Base-by-base conservation (phyloP, 2,888 invertebrate genomes). In the Argynnis bischoffii region DNA sequence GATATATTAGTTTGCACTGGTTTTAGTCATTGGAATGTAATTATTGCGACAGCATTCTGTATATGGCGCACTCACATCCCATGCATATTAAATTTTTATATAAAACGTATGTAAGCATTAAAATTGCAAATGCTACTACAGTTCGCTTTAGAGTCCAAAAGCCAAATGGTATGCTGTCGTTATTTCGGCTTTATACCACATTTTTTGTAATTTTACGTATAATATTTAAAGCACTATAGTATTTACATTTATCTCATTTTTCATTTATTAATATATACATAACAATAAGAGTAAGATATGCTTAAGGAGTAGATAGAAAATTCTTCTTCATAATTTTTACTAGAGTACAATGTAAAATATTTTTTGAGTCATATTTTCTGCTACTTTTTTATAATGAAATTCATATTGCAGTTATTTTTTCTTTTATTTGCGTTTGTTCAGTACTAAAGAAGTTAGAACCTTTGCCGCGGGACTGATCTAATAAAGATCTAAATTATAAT, bases 71-170 rank as follows among this genome's bases (percentile, higher is more conserved):
- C 60, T 60, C 48, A 48, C 50, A 26, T 47, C 15, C 15, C 21
- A 60, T 60, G 50, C 48, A 60, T 60, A 60, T 60, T 50, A 48
- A 14, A 60, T 60, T 60, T 60, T 50, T 50, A 60, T 50, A 48
- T 60, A 50, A 35, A 41, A 47, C 47, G 57, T 57, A 46, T 57
- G 48, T 53, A 15, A 41, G 35, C 47, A 57, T 57, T 57, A 46
- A 57, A 57, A 57, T 57, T 57, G 57, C 57, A 57, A 57, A 57
- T 57, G 57, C 47, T 57, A 47, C 46, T 57, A 57, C 57, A 21
- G 46, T 57, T 21, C 57, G 18, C 57, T 57, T 57, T 47, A 47
- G 21, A 13, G 21, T 57, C 15, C 18, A 15, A 8, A 47, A 57
- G 47, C 57, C n/a, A 47, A 57, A 46, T 47, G 57, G 21, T 57